Evolutionary conservation across 1,140 invertebrate genomes (phyloP), one percentile per base, ranked within the genome.

Genomic region (Ceratina calcarata): DNA sequence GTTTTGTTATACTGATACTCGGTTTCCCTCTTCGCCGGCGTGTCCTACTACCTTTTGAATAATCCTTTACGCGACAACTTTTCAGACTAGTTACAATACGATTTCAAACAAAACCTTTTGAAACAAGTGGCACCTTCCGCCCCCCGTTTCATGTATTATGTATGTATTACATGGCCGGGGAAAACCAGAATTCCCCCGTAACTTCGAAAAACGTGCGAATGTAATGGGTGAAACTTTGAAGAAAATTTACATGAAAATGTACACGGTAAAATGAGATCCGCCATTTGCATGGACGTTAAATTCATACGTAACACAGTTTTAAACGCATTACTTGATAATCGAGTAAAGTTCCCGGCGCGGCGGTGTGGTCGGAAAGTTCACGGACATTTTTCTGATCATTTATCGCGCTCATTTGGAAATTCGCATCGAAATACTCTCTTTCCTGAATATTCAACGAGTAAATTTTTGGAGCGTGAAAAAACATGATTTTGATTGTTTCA

Each of bases 211-310:
- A 57, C 37, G 77, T 72, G 60, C 20, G 60, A 73, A 78, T 49
- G 49, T 55, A 53, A 78, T 67, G 22, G 22, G 13, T 37, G 45
- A 70, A 70, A 49, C 57, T 77, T 78, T 18, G 58, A 78, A 37
- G 75, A 70, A 70, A 70, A 78, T 78, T 78, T 78, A 61, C 75
- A 78, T 70, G 75, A 78, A 78, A 78, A 78, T 78, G 57, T 37
- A 51, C 37, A 45, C 66, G 45, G 3, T 51, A 58, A 70, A 62
- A 70, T 62, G 57, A 61, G 57, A 70, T 70, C 57, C 24, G 2
- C 45, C n/a, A 78, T 70, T 75, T 70, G 66, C 75, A 62, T 78
- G 45, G n/a, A 1, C 57, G 66, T 32, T 53, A 61, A 60, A 60
- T 61, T 60, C 22, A 20, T n/a, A 22, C 37, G 15, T 51, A 60